phyloP scores from a whole-genome alignment of 53 echinoderm and acorn worm genomes.

The Holothuria scabra region DNA sequence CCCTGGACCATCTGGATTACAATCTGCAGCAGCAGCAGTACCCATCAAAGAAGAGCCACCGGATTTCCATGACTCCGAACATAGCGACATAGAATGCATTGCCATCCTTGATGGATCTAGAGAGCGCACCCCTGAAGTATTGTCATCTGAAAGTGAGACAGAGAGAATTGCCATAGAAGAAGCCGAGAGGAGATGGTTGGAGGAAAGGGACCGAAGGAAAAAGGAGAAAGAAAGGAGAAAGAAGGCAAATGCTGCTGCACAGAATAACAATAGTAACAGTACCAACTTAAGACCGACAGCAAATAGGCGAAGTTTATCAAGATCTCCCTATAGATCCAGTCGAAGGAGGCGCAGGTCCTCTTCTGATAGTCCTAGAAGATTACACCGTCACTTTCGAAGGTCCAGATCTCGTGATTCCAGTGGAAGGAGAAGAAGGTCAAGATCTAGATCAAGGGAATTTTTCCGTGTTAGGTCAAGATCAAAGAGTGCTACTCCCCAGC shows the following conservation, averaged over 20 bases:
- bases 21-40: background rate
- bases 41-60: constrained; percentile 19
- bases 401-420: background rate
- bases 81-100: constrained; percentile 77
- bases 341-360: constrained; percentile 5
- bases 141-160: constrained; percentile 58
- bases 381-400: background rate
- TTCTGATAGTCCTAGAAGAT: background rate
- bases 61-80: constrained; percentile 39
- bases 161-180: constrained; percentile 31
- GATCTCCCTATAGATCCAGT: background rate
- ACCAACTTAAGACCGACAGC: background rate
- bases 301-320: too few species aligned
- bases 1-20: constrained; percentile 52
- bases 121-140: constrained; percentile 70
- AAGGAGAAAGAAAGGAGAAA: background rate
- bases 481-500: background rate
- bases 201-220: constrained; percentile 31
- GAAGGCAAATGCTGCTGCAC: background rate
- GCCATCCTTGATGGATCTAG: constrained; percentile 71
- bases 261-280: background rate
- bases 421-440: constrained; percentile 9
- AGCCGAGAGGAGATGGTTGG: constrained; percentile 16
- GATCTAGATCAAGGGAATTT: constrained; percentile 22
- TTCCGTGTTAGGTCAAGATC: background rate